Evolutionary conservation across 2,113 vertebrate genomes (phyloP).

Genomic region (Oreochromis tanganicae): DNA sequence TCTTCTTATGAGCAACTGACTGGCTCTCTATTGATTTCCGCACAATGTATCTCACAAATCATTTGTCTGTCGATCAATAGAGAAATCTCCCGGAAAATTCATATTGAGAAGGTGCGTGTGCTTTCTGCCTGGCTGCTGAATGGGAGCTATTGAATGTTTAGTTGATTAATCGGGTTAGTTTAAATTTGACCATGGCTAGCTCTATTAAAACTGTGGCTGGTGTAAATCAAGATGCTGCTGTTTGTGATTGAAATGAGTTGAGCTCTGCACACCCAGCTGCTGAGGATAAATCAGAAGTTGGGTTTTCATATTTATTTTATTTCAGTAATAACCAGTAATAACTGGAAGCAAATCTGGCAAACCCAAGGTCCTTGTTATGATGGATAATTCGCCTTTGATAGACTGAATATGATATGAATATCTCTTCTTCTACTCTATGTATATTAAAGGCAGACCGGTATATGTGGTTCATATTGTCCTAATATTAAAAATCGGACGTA

Average conservation of each 20-base stretch:
- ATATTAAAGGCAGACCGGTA: not conserved
- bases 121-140: constrained; percentile 68
- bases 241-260: constrained; percentile 99
- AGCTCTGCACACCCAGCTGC: constrained; percentile 77
- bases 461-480: not conserved
- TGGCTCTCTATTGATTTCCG: constrained; percentile 85
- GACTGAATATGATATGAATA: constrained; percentile 27
- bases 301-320: constrained; percentile 77
- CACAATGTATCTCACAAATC: constrained; percentile 99
- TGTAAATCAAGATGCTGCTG: constrained; percentile 95
- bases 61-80: constrained; percentile 96
- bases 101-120: constrained; percentile 87
- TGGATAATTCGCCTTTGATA: constrained; percentile 48
- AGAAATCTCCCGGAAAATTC: constrained; percentile 99
- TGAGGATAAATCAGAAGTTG: constrained; percentile 83
- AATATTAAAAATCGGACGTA: not conserved
- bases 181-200: constrained; percentile 92
- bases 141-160: constrained; percentile 89
- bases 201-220: constrained; percentile 95
- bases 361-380: constrained; percentile 53
- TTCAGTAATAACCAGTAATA: constrained; percentile 78
- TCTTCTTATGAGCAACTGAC: constrained; percentile 88
- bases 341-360: constrained; percentile 53
- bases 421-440: constrained; percentile 2
- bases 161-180: constrained; percentile 98